Base-by-base conservation (phyloP, 1,140 invertebrate species). In the Schlechtendalia chinensis region DNA sequence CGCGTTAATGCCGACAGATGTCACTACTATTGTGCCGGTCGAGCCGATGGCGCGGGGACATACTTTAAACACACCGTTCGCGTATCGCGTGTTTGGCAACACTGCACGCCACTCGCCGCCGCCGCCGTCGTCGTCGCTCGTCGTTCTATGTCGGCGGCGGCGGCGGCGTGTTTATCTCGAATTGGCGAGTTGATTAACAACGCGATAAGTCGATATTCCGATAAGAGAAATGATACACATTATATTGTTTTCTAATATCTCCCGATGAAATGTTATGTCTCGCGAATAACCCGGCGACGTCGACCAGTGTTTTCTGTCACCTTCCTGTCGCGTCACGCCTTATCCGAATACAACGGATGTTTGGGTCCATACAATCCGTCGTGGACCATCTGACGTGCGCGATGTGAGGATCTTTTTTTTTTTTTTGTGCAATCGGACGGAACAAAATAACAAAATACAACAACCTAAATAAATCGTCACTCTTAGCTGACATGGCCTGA, bases 141-240 rank as follows among this genome's bases (percentile, higher is more conserved):
- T 39, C 32, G 32, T 39, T 39, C 3, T 39, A 39, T 39, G 58
- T 47, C 12, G 75, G 61, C 75, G 75, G 75, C 58, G 58, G 27
- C 12, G 75, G 61, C 75, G 75, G 75, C 58, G 45, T 61, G 74
- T 79, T 79, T 79, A 61, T 79, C 56, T 77, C 19, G 27, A 19
- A 19, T 8, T 17, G 27, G 29, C 39, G 58, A 56, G 54, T 74
- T 77, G 74, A 77, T 77, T 58, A 77, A 39, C 32, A 77, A 14
- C 74, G 58, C 71, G 72, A 75, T 79, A 79, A 79, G 75, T 79
- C 75, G 75, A 61, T 47, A 58, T 63, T 79, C 56, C 56, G 75
- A 79, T 79, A 79, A 79, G 24, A 50, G 24, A 11, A 0, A 32
- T 14, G 12, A 29, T 16, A 29, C 3, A 50, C 12, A 54, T 54